Evolutionary conservation across 1,140 invertebrate species (phyloP), one percentile per base, ranked within the genome.

Genomic region (Drosophila nannoptera): DNA sequence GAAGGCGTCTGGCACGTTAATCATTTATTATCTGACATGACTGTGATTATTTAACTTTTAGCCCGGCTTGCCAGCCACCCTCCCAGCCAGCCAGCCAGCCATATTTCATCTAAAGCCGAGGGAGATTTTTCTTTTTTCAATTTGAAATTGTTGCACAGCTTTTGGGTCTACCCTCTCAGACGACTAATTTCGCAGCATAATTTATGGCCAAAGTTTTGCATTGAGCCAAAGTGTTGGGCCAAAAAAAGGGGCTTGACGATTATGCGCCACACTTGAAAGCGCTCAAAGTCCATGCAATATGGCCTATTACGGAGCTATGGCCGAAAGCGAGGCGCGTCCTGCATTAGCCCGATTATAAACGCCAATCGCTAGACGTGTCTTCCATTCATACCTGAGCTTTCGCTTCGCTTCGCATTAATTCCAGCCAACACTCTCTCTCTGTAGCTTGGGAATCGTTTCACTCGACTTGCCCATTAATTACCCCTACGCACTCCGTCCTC

Each of bases 21-120:
- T 86, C 77, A 86, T 87, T 87, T 86, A 77, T 86, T 87, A 86
- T 86, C 82, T 78, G 82, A 82, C 81, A 75, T 75, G 81, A 52
- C 75, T 77, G 77, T 81, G 81, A 86, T 86, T 78, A 83, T 83
- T 83, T 84, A 78, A 81, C 76, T 82, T 87, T 87, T 87, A 66
- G 61, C 50, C 59, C 46, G 55, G 33, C 59, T 12, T 56, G 53
- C 22, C 40, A 33, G 64, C 56, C 65, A 86, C 87, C n/a, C n/a
- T n/a, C n/a, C n/a, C n/a, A n/a, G n/a, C n/a, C n/a, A n/a, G n/a
- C n/a, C n/a, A n/a, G n/a, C n/a, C n/a, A n/a, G n/a, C n/a, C n/a
- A n/a, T n/a, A 81, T 75, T 77, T 86, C 81, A 86, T 82, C 71
- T 75, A 75, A 72, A 52, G 58, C 40, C 58, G 22, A 8, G 32